A percentile compares a stretch with the other conserved stretches of the same genome.
phyloP scores from a whole-genome alignment of 1,140 invertebrate genomes.

The Globodera rostochiensis region DNA sequence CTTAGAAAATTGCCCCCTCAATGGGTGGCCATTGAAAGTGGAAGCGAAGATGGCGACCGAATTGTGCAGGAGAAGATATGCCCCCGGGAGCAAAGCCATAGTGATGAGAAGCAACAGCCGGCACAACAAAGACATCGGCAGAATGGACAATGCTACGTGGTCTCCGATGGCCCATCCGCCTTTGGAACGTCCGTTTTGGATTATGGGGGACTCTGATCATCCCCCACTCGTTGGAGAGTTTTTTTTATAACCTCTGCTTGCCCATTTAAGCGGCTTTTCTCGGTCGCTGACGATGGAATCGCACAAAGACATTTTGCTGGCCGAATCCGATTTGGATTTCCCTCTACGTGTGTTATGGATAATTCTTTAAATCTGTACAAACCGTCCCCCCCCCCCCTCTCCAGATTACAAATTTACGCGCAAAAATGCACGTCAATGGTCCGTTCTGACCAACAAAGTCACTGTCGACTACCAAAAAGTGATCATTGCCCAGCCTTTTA shows the following conservation, averaged over 20 bases:
- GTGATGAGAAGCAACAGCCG: neutral
- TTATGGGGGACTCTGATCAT: neutral
- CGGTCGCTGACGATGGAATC: constrained; percentile 23
- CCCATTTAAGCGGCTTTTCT: constrained; percentile 18
- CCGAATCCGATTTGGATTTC: constrained; percentile 18
- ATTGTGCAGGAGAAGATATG: constrained; percentile 23
- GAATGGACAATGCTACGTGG: constrained; percentile 4
- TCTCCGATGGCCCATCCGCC: constrained; percentile 1
- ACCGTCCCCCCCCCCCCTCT: neutral
- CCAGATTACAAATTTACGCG: constrained; percentile 23
- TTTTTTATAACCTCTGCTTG: neutral
- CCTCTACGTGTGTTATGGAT: constrained; percentile 18
- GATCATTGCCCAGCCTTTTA: constrained; percentile 17
- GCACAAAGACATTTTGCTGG: neutral
- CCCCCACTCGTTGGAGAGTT: neutral
- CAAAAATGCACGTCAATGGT: constrained; percentile 32
- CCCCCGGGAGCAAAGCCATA: neutral
- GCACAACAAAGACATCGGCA: neutral
- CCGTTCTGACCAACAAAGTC: constrained; percentile 3
- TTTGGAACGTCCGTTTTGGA: constrained; percentile 5
- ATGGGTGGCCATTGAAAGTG: constrained; percentile 19
- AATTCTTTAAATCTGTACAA: neutral
- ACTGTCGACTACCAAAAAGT: constrained; percentile 25
- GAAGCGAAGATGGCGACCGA: neutral
- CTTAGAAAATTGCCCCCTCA: constrained; percentile 10